Base-by-base conservation (phyloP, 2,797 vertebrate species). In the Trematomus bernacchii region DNA sequence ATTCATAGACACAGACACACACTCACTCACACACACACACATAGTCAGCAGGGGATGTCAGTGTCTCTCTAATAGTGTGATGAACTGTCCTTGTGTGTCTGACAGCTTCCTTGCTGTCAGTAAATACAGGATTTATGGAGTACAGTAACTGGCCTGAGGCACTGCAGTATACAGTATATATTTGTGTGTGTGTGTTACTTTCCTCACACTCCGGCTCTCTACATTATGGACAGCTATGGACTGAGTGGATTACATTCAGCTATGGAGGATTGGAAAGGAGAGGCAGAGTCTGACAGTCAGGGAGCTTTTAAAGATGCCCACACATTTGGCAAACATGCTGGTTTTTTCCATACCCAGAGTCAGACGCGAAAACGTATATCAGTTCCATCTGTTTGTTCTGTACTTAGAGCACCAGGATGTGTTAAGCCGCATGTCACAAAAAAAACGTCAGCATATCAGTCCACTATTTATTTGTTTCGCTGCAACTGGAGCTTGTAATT, bases 81-180 rank as follows among this genome's bases (percentile, higher is more conserved):
- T 92, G 92, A 92, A 89, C 88, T 92, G 85, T 79, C 85, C 78
- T 73, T 76, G 78, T 75, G 72, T 71, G 83, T 80, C 73, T 92
- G 89, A 90, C 91, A 90, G 90, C 85, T 84, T 83, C 84, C 79
- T 88, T 66, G 67, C 81, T 85, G 84, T 89, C 86, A 83, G 89
- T 91, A 91, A 92, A 91, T 89, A 90, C 71, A 78, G 79, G 83
- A 85, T 90, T 90, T 92, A 91, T 91, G 82, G 83, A 89, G 72
- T 79, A 62, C 76, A 53, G 68, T 79, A 74, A 77, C 47, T 83
- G 84, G 55, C 86, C 73, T 23, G 27, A 60, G 77, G 85, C 87
- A 15, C 73, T 71, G 82, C 71, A 69, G 55, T 86, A 64, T 2
- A 62, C 43, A 58, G 2, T 69, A 54, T 69, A 46, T 69, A 47